phyloP scores from a whole-genome alignment of 2,888 invertebrate species.

The Pelosia muscerda region DNA sequence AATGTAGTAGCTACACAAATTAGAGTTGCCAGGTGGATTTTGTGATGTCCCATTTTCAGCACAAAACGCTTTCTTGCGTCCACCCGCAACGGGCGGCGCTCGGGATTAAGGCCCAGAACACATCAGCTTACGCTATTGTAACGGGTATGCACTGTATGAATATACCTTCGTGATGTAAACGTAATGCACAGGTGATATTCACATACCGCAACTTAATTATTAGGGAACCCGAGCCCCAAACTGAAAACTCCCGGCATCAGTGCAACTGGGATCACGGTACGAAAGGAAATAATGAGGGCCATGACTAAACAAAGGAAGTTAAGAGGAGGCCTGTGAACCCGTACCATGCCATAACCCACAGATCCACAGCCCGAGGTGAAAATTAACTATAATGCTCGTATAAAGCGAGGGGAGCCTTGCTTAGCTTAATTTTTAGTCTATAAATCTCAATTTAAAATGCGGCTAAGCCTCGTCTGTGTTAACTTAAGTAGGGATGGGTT shows the following conservation, averaged over 20 bases:
- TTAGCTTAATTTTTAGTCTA: not conserved
- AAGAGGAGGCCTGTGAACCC: not conserved
- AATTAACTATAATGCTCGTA: not conserved
- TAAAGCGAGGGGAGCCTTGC: not conserved
- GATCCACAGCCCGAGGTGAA: not conserved
- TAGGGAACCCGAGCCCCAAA: no score
- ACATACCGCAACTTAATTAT: no score
- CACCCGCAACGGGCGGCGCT: not conserved
- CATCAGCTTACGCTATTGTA: not conserved
- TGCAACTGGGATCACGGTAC: no score
- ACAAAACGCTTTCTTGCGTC: conserved; percentile 19
- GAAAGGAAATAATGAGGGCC: no score
- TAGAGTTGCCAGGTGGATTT: conserved; percentile 20
- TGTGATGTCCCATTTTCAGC: conserved; percentile 18
- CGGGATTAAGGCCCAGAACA: not conserved
- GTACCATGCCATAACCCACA: no score
- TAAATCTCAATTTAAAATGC: not conserved
- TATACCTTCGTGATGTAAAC: not conserved
- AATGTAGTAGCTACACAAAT: conserved; percentile 18
- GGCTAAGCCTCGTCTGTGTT: not conserved
- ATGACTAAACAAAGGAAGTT: not conserved
- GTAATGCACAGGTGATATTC: no score
- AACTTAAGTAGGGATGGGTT: not conserved
- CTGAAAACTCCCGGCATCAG: no score
- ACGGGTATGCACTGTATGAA: not conserved